phyloP scores from a whole-genome alignment of 2,888 invertebrate genomes.

The Rosalia funebris region DNA sequence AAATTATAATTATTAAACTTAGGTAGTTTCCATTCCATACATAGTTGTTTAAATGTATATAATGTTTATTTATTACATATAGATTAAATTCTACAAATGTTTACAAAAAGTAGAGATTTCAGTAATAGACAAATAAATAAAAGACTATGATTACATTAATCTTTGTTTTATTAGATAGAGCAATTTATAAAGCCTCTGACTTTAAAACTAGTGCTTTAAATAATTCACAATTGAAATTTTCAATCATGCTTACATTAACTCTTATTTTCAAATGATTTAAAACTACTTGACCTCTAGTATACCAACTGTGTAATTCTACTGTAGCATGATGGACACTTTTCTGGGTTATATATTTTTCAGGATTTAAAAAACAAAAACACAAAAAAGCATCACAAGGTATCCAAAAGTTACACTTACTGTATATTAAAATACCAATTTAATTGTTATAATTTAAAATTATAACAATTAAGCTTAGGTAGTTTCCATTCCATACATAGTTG shows the following conservation, averaged over 20 bases:
- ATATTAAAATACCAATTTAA: too few species aligned
- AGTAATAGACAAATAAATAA: not conserved
- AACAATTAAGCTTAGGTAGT: too few species aligned
- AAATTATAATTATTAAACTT: slow-evolving; percentile 35
- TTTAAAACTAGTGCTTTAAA: slow-evolving; percentile 59
- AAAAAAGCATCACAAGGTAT: slow-evolving; percentile 67
- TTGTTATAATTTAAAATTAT: slow-evolving; percentile 28
- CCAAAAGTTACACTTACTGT: slow-evolving; percentile 47
- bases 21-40: too few species aligned
- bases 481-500: slow-evolving; percentile 23
- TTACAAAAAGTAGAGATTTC: not conserved
- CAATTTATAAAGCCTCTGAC: not conserved
- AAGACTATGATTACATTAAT: too few species aligned
- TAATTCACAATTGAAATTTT: slow-evolving; percentile 64
- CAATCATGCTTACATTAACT: slow-evolving; percentile 64
- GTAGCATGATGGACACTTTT: slow-evolving; percentile 62
- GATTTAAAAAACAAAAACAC: slow-evolving; percentile 64
- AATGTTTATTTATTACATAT: slow-evolving; percentile 15
- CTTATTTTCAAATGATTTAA: slow-evolving; percentile 66
- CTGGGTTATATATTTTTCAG: slow-evolving; percentile 51
- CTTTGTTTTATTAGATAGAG: too few species aligned
- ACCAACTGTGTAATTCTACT: slow-evolving; percentile 69
- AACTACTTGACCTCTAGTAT: slow-evolving; percentile 74
- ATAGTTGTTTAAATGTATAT: slow-evolving; percentile 1
- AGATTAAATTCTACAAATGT: too few species aligned